Conservation (phyloP, 2,888 invertebrate genomes). For the Melitaea athalia region DNA sequence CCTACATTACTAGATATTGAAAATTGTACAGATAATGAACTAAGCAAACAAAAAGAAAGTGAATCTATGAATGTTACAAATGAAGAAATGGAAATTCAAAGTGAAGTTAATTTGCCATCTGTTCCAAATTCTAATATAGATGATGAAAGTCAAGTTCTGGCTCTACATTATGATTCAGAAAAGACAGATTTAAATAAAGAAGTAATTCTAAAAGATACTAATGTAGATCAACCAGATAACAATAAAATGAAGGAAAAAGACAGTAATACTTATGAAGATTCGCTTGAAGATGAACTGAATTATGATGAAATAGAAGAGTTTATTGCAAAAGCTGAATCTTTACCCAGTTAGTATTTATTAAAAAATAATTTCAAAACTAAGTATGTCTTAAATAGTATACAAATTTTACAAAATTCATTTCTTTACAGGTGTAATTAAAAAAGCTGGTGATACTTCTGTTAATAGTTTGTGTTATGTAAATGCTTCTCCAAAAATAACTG, state of each 20-base stretch:
- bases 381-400: neutral
- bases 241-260: slow-evolving; percentile 21
- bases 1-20: neutral
- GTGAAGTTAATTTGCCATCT: slow-evolving; percentile 11
- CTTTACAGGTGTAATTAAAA: slow-evolving; percentile 43
- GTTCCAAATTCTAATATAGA: slow-evolving; percentile 24
- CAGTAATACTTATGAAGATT: slow-evolving; percentile 45
- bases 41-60: slow-evolving; percentile 15
- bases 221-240: neutral
- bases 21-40: slow-evolving; percentile 2
- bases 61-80: neutral
- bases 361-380: neutral
- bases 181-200: slow-evolving; percentile 35
- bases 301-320: slow-evolving; percentile 67
- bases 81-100: neutral
- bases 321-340: slow-evolving; percentile 64
- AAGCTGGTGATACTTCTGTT: slow-evolving; percentile 32
- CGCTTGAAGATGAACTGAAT: slow-evolving; percentile 65
- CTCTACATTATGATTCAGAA: slow-evolving; percentile 55
- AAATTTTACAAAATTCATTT: neutral
- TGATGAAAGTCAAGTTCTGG: slow-evolving; percentile 52
- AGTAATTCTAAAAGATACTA: slow-evolving; percentile 11
- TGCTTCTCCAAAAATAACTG: slow-evolving; percentile 73
- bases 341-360: slow-evolving; percentile 49
- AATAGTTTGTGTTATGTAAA: slow-evolving; percentile 46